phyloP scores from a whole-genome alignment of 2,888 invertebrate species.

The Chrysina gloriosa region DNA sequence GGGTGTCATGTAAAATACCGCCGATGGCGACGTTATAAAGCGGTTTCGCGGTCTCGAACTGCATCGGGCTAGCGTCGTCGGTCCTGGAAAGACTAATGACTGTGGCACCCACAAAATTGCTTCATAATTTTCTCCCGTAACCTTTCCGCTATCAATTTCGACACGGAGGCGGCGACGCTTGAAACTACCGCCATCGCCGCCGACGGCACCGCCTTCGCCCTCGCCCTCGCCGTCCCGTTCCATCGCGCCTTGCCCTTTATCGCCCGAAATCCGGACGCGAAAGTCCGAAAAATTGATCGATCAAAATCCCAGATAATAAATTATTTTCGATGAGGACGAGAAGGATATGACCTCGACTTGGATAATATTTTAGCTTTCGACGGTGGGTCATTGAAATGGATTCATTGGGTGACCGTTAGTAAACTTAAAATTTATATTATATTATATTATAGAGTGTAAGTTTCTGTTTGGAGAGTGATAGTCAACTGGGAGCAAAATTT shows the following conservation, averaged over 20 bases:
- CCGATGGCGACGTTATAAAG: conserved; percentile 47
- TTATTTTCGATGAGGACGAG: conserved; percentile 38
- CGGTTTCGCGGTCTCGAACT: conserved; percentile 47
- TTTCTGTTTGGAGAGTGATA: too few species aligned
- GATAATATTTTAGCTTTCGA: conserved; percentile 34
- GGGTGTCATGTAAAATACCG: conserved; percentile 24
- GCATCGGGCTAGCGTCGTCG: conserved; percentile 27
- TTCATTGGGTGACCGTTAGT: too few species aligned
- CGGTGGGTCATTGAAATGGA: too few species aligned
- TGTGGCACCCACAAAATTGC: conserved; percentile 64
- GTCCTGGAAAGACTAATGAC: conserved; percentile 62
- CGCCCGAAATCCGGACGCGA: neutral
- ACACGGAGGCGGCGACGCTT: conserved; percentile 49
- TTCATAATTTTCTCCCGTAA: conserved; percentile 65
- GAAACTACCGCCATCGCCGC: conserved; percentile 19
- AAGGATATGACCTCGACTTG: conserved; percentile 22
- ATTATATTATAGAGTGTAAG: too few species aligned
- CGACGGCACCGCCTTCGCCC: neutral
- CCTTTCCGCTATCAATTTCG: conserved; percentile 64
- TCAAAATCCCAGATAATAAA: conserved; percentile 30
- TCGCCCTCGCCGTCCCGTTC: conserved; percentile 52
- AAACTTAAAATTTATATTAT: too few species aligned
- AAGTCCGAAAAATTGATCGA: conserved; percentile 37
- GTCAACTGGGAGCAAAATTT: too few species aligned
- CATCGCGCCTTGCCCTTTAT: neutral